These are phyloP conservation scores for Scopus umbretta DNA, from an alignment of 2,113 vertebrate species.

Conservation along the genomic window DNA sequence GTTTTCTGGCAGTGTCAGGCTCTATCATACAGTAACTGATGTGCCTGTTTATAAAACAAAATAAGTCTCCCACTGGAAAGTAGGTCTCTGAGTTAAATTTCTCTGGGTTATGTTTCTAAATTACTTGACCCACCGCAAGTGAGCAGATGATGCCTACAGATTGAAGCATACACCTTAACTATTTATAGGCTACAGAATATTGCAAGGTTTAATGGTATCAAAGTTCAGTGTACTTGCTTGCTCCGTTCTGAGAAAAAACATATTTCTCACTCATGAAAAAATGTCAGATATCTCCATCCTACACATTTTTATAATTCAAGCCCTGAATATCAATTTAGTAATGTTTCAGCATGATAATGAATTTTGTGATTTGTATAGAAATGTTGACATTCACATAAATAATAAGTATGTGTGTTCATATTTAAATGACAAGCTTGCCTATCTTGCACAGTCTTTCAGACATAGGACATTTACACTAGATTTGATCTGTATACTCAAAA, in stretches of 20 bases:
- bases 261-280: background rate
- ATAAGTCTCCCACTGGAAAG: background rate
- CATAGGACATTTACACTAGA: background rate
- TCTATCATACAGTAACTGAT: background rate
- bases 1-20: background rate
- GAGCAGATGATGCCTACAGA: background rate
- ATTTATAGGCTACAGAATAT: background rate
- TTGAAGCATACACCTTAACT: background rate
- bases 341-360: background rate
- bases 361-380: background rate
- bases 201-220: background rate
- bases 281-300: background rate
- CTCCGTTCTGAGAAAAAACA: background rate
- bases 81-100: background rate
- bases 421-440: background rate
- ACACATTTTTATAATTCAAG: background rate
- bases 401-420: background rate
- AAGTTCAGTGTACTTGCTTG: background rate
- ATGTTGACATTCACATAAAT: background rate
- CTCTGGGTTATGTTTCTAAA: slow-evolving; percentile 16
- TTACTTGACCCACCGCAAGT: background rate
- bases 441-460: background rate
- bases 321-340: background rate
- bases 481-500: slow-evolving; percentile 9
- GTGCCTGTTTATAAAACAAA: background rate